Base-by-base conservation (phyloP, 1,140 invertebrate species). In the Zaprionus lachaisei region DNA sequence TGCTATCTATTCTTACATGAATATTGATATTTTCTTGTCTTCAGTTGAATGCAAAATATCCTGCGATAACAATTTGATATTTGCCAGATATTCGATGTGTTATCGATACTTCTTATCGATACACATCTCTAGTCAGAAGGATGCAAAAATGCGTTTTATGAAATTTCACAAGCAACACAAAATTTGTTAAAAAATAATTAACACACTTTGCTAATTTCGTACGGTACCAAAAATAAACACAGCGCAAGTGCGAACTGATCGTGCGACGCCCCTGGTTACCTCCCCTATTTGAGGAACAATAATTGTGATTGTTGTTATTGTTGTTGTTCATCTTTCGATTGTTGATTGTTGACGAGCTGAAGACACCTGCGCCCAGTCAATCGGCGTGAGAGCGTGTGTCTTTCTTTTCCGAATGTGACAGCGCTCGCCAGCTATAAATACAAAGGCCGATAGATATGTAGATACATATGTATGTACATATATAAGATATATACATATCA, bases 291-390 rank as follows among this genome's bases (percentile, higher is more conserved):
- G 7, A n/a, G 26, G 15, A 51, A 62, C 67, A 70, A 62, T 70
- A 62, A 70, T 70, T 70, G 58, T 41, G 34, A 70, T 63, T 70
- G 67, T 74, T 74, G 63, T 66, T 47, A 70, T 69, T 49, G 69
- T 31, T 49, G 69, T 31, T 56, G 34, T n/a, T 26, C 14, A 49
- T 67, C 34, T 15, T 2, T 9, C 47, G 20, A 69, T 51, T 69
- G 66, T 60, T 37, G 66, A 58, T 47, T 34, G 44, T 60, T 60
- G 28, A 37, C 15, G 24, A 55, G 15, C 61, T 26, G 67, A 76
- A 66, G 62, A 55, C 73, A 76, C 68, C 73, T 76, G 73, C 73
- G 44, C 31, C 24, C 17, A 68, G 70, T 31, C 41, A 65, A 57
- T 72, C 55, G 14, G 9, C 12, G 26, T 17, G 57, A 31, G 61